Evolutionary conservation across 2,113 vertebrate species (phyloP).

Genomic region (Pogona vitticeps): DNA sequence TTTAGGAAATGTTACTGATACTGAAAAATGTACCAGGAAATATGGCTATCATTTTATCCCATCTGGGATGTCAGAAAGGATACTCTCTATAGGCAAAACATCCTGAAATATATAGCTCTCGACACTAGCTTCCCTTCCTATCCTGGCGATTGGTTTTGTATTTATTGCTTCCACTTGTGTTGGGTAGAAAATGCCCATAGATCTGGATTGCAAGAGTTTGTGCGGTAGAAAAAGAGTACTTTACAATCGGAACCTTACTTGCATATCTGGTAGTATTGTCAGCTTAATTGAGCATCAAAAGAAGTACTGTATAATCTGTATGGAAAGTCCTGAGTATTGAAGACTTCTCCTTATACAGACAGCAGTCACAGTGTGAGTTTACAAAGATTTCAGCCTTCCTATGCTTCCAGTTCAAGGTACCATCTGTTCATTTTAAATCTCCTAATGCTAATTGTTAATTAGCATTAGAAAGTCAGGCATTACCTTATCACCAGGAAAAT

Average conservation of each 20-base stretch:
- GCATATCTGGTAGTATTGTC: background rate
- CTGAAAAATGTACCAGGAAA: background rate
- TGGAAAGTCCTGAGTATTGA: background rate
- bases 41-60: background rate
- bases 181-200: background rate
- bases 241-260: background rate
- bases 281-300: background rate
- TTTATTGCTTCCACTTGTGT: background rate
- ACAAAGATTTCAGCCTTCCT: fast-evolving
- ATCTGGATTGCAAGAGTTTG: background rate
- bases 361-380: fast-evolving
- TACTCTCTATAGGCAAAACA: background rate
- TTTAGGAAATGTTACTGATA: conserved; percentile 1
- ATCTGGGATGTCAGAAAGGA: background rate
- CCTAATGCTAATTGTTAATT: background rate
- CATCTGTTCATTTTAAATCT: conserved; percentile 18
- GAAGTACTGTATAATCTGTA: background rate
- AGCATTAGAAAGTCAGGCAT: conserved; percentile 29
- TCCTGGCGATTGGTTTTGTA: background rate
- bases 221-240: background rate
- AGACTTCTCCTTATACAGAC: background rate
- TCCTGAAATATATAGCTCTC: background rate
- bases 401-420: background rate
- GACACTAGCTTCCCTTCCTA: background rate
- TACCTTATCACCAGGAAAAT: conserved; percentile 44